Percentiles rank a stretch among this genome's conserved stretches.
Conservation (phyloP, 2,888 invertebrate species). For the Acrobasis consociella region DNA sequence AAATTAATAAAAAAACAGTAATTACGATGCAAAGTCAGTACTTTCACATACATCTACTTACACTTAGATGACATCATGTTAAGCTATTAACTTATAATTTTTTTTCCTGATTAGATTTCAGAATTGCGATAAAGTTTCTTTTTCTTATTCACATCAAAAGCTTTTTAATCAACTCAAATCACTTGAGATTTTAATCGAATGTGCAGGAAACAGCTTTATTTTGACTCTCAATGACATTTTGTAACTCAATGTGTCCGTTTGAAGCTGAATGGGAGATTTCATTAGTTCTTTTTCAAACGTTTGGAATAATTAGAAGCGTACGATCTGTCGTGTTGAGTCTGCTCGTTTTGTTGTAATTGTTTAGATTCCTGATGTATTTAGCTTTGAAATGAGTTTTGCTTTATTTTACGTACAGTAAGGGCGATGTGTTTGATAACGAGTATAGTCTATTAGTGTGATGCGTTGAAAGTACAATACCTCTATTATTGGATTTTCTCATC, state of each 20-base stretch:
- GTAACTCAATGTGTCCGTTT: conserved; percentile 8
- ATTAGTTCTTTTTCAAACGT: conserved; percentile 48
- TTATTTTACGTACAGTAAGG: not conserved
- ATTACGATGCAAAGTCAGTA: no score
- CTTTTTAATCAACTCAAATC: not conserved
- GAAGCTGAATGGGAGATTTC: conserved; percentile 27
- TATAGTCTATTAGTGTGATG: no score
- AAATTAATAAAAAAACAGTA: no score
- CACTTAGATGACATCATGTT: no score
- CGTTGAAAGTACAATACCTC: no score
- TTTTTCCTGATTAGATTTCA: no score
- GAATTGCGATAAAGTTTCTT: no score
- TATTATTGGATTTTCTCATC: no score
- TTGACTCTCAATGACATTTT: not conserved
- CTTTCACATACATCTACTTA: no score
- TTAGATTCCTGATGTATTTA: conserved; percentile 13
- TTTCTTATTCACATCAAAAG: no score
- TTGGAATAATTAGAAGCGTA: conserved; percentile 40
- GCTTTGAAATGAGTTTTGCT: conserved; percentile 5
- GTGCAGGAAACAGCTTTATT: conserved; percentile 27
- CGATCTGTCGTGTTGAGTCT: conserved; percentile 5
- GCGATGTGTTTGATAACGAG: no score
- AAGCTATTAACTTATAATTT: no score
- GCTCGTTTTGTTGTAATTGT: conserved; percentile 6
- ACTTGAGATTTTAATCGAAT: not conserved